Evolutionary conservation across 37 sponge, comb jelly and placozoan genomes (phyloP).

Genomic region (Chondrosia reniformis): DNA sequence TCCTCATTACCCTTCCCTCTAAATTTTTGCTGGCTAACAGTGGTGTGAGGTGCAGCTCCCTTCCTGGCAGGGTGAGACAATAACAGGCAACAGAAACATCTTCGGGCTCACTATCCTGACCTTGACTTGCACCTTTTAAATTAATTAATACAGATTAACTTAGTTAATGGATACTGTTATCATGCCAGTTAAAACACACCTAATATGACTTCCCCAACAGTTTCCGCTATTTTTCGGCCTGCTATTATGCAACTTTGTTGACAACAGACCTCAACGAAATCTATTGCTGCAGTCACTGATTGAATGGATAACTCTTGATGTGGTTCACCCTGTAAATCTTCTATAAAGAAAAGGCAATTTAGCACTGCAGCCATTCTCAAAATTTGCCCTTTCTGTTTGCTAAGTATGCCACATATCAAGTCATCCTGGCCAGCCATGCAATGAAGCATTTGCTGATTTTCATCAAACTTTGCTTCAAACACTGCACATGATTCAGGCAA

Average conservation of each 20-base stretch:
- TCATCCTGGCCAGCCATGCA: conserved; percentile 4
- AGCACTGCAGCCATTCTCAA: neutral
- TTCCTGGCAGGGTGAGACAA: neutral
- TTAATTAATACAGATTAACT: too few species aligned
- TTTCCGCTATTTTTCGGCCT: too few species aligned
- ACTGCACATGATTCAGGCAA: neutral
- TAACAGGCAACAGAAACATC: too few species aligned
- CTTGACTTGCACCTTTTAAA: too few species aligned
- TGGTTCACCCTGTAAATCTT: neutral
- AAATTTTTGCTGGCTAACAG: neutral
- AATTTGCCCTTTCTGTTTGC: conserved; percentile 13
- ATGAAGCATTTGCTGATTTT: neutral
- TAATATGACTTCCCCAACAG: neutral
- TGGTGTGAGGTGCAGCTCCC: neutral
- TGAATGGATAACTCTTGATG: too few species aligned
- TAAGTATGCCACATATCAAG: conserved; percentile 16
- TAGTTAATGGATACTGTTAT: too few species aligned
- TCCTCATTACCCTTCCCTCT: neutral
- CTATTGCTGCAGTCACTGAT: neutral
- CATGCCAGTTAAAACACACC: too few species aligned
- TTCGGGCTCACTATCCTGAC: too few species aligned
- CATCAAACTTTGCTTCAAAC: conserved; percentile 10
- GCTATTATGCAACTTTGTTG: neutral
- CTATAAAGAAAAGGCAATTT: neutral
- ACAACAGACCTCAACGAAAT: neutral